A percentile compares a stretch with the other conserved stretches of the same genome.
Conservation (phyloP, 2,113 vertebrate genomes). For the Romanogobio albipinnatus region DNA sequence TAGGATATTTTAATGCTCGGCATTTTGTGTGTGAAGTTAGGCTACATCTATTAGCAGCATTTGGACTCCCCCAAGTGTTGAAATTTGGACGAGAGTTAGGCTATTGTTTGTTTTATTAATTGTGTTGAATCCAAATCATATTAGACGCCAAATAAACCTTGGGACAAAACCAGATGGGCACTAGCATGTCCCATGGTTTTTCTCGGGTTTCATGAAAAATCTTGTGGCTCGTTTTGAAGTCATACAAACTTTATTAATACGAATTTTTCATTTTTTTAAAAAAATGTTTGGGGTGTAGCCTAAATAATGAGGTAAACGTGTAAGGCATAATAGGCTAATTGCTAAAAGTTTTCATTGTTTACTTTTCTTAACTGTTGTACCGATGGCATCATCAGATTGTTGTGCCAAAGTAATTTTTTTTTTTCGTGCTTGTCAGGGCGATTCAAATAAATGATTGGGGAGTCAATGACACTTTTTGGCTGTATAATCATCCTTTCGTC, state of each 20-base stretch:
- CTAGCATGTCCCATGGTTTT: not conserved
- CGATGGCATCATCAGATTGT: too few relatives aligned
- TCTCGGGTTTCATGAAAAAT: too few relatives aligned
- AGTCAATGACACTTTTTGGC: not conserved
- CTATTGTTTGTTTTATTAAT: too few relatives aligned
- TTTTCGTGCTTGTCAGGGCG: too few relatives aligned
- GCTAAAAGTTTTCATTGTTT: not conserved
- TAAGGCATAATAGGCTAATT: not conserved
- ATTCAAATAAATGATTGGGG: too few relatives aligned
- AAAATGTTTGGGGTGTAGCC: not conserved
- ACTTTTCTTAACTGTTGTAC: not conserved
- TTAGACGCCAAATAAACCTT: not conserved
- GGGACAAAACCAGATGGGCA: not conserved
- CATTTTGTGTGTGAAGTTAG: not conserved
- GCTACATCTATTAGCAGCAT: not conserved
- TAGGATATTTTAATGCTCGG: not conserved
- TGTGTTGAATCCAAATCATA: too few relatives aligned
- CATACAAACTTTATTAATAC: not conserved
- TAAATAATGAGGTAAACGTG: not conserved
- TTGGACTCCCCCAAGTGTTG: constrained; percentile 21
- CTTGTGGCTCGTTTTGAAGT: too few relatives aligned
- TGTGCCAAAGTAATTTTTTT: not conserved
- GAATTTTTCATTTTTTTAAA: not conserved
- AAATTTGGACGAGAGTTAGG: not conserved
- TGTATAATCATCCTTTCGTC: not conserved